Evolutionary conservation across 2,113 vertebrate species (phyloP), one percentile per base, ranked within the genome.

Genomic region (Poecile atricapillus): DNA sequence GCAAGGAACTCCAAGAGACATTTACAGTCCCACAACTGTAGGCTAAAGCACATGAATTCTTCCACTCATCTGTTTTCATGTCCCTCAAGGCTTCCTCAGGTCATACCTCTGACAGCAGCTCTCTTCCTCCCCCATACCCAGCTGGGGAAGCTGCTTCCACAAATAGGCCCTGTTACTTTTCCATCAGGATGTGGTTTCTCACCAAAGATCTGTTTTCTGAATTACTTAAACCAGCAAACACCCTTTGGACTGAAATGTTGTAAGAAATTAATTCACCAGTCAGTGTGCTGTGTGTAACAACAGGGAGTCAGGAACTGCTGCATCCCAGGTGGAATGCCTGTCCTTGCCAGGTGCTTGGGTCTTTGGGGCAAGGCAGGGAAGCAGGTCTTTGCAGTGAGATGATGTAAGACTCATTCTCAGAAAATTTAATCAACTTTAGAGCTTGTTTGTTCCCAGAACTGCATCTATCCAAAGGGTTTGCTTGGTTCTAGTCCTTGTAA

Each of bases 361-460:
- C 35, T 33, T 33, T n/a, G 62, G 22, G 11, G 52, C 33, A 73
- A 49, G 24, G 20, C 4, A 90, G 20, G 15, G 50, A 82, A 89
- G 4, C 21, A 60, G 31, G 24, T 52, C 79, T 85, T 83, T 47
- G 33, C 37, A 13, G 23, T 15, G 31, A 89, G 62, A 56, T 31
- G 13, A 41, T 37, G 31, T 23, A 70, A 83, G 52, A 30, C 12
- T 87, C 56, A 52, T 64, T 83, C 46, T 50, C 19, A 83, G 67
- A 41, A 30, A 58, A 44, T 50, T 70, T 43, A 35, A 88, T 70
- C 31, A 62, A 27, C 19, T 63, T 58, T 46, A 70, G 43, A 80
- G 14, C 17, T 71, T 1, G 0, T 28, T 73, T 0, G 0, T 6
- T 80, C n/a, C 20, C 30, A 47, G 39, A 25, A 53, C 15, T 88